Conservation (phyloP, 1,140 invertebrate genomes). For the Nasonia giraulti region DNA sequence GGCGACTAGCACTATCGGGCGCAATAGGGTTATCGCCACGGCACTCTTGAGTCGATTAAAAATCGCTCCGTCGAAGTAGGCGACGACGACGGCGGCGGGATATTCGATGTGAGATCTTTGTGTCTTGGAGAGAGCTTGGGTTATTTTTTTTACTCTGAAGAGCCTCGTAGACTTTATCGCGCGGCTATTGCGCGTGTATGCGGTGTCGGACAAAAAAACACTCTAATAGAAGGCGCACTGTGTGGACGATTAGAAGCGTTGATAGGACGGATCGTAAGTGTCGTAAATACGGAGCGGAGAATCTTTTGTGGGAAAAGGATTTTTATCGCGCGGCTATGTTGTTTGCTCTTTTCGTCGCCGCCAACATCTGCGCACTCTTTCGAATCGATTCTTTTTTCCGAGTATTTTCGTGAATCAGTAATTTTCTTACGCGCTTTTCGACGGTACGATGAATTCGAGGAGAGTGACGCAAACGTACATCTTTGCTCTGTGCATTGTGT, state of each 20-base stretch:
- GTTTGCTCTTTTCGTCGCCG: background rate
- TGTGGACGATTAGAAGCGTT: background rate
- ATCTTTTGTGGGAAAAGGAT: background rate
- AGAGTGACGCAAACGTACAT: too few species aligned
- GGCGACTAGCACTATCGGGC: conserved; percentile 35
- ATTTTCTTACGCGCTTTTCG: too few species aligned
- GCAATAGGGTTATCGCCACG: conserved; percentile 49
- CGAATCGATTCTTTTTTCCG: background rate
- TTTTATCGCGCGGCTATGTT: background rate
- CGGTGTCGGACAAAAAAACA: background rate
- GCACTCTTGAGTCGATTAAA: conserved; percentile 45
- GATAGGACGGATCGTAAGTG: background rate
- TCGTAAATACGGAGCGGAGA: background rate
- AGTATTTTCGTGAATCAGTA: too few species aligned
- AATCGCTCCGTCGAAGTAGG: conserved; percentile 13
- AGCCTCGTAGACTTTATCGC: background rate
- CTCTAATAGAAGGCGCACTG: background rate
- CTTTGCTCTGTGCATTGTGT: too few species aligned
- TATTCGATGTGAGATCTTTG: conserved; percentile 4
- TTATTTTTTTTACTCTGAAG: background rate
- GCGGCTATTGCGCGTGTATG: background rate
- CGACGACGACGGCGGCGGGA: background rate
- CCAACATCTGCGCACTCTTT: background rate
- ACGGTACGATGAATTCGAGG: too few species aligned
- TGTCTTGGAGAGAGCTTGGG: background rate